These are phyloP conservation scores for Piscicola geometra DNA, from an alignment of 2,888 invertebrate genomes.

Conservation along the genomic window DNA sequence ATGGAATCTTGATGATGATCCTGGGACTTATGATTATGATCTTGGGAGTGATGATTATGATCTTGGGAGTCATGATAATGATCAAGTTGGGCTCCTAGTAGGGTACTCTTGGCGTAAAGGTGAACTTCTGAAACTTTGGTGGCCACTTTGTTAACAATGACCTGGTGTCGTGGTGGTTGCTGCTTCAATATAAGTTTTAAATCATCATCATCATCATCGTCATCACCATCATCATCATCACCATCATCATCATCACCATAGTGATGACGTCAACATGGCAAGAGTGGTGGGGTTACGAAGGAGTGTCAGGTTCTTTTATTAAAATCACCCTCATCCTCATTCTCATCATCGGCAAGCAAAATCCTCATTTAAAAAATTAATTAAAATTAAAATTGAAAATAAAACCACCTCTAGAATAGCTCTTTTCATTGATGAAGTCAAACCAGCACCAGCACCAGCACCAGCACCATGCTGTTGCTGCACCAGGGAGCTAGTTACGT, in stretches of 20 bases:
- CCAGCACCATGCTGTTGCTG: not conserved
- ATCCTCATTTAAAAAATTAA: too few relatives aligned
- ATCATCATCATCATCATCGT: too few relatives aligned
- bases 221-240: too few relatives aligned
- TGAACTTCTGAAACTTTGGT: slow-evolving; percentile 68
- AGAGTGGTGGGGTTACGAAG: too few relatives aligned
- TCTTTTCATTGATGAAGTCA: slow-evolving; percentile 59
- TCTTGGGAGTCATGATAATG: not conserved
- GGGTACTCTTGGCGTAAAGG: slow-evolving; percentile 74
- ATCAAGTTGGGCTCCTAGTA: slow-evolving; percentile 59
- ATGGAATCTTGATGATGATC: slow-evolving; percentile 52
- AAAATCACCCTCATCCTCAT: not conserved
- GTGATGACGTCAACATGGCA: too few relatives aligned
- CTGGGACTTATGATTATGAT: not conserved
- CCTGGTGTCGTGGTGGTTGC: slow-evolving; percentile 55
- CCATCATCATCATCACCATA: too few relatives aligned
- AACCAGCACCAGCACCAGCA: slow-evolving; percentile 52
- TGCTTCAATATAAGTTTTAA: too few relatives aligned
- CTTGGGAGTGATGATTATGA: not conserved
- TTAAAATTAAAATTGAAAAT: too few relatives aligned
- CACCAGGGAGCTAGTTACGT: slow-evolving; percentile 74
- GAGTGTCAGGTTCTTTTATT: not conserved
- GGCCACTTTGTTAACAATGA: slow-evolving; percentile 81
- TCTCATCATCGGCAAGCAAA: too few relatives aligned
- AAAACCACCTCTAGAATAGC: slow-evolving; percentile 60